Evolutionary conservation across 2,113 vertebrate genomes (phyloP), one percentile per base, ranked within the genome.

Genomic region (Mustelus asterias): DNA sequence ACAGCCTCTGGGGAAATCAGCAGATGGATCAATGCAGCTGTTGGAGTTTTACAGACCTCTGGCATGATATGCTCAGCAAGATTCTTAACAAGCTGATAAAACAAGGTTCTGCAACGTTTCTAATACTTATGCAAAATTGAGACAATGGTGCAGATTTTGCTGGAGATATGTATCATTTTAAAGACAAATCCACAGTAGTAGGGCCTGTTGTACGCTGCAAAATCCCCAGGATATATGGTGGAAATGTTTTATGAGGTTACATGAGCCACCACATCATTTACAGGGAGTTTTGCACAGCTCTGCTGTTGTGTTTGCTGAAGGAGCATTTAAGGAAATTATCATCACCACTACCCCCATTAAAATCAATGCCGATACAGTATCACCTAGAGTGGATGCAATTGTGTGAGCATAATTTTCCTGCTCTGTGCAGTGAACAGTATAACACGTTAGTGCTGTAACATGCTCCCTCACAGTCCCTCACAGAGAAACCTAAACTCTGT

Each of bases 1-100:
- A 60, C 69, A 41, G 93, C 41, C 65, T 48, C 65, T 70, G 65
- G 93, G 44, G 65, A 95, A 95, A 76, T 72, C 26, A 95, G 9
- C 94, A 95, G 65, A 72, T 69, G 65, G 93, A 70, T 94, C 93
- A 94, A 94, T 60, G 37, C n/a, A 94, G 93, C 41, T 67, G 26
- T 95, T 72, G 24, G 29, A 58, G 58, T 54, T 76, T 94, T 94
- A 48, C 24, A 41, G 2, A 44, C 65, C 37, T 69, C 65, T 94
- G 93, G 93, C 65, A 41, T 70, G 58, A 90, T 90, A 60, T 90
- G 48, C 54, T 90, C 58, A 13, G 33, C n/a, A n/a, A 63, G 33
- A 33, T 93, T 93, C 33, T 65, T 93, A 67, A 67, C 60, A n/a
- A 93, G 90, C 60, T 93, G 63, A 3, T 37, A n/a, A n/a, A 90